Base-by-base conservation (phyloP, 2,113 vertebrate species). In the Mohoua ochrocephala region DNA sequence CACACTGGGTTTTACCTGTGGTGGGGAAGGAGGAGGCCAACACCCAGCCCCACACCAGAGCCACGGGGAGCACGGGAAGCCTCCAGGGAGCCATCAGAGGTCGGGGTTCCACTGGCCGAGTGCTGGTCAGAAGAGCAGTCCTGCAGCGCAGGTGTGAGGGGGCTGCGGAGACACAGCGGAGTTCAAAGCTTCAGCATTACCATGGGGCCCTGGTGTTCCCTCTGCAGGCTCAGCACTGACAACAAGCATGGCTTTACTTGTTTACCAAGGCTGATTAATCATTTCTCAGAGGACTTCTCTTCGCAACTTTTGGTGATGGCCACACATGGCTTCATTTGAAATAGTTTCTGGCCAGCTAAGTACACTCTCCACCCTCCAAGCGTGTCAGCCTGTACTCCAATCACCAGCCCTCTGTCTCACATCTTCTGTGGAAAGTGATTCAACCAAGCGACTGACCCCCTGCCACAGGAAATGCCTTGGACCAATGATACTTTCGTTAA, bases 1-100 rank as follows among this genome's bases (percentile, higher is more conserved):
- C 52, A 17, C 0, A 0, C 9, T 0, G 2, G 42, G 68, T 30
- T 37, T 98, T 98, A 98, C 97, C 98, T 98, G 96, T 23, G 22
- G 47, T 65, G 18, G 82, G 89, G 24, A 6, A 27, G 18, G 64
- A 77, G 63, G 52, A 22, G 19, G 67, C 18, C 4, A 54, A 71
- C 54, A 47, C 5, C 14, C 59, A 95, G 56, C 60, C 81, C 93
- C 97, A 95, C 7, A 20, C 0, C 84, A 95, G 68, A 0, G 23
- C 79, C 56, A 89, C 1, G 2, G 92, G 33, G 41, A 97, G 71
- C 13, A 22, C 3, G 5, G 6, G 76, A 1, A 97, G 64, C 49
- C 27, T 49, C 59, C 18, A 11, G 30, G 60, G 22, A 91, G 85
- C 82, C 96, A 97, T 95, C 24, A 17, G 47, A 42, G n/a, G 9